Base-by-base conservation (phyloP, 2,888 invertebrate species). In the Nymphalis c-album region DNA sequence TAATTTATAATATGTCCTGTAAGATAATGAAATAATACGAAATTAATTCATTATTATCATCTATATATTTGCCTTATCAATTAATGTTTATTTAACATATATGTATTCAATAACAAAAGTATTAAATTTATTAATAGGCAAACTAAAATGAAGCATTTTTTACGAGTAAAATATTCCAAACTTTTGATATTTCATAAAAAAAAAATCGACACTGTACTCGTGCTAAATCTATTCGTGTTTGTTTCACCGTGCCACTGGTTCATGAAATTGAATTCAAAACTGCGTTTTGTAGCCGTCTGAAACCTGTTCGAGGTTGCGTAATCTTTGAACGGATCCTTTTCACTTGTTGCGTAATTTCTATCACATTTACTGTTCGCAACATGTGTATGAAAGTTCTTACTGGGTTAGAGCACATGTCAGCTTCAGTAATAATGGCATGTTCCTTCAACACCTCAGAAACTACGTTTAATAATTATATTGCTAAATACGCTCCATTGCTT, bases 381-480 rank as follows among this genome's bases (percentile, higher is more conserved):
- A 73, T 74, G 75, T 75, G 72, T 76, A 75, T 73, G 68, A 74
- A 76, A 75, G 76, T 76, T 76, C 74, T 76, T 75, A 74, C 71
- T 68, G 72, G 72, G 74, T 74, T 69, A 70, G 66, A 76, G 76
- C 75, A 78, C 76, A 74, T 76, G 77, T 80, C 79, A 77, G 74
- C 73, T 69, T 73, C 80, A 79, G 80, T 79, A 82, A 83, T 82
- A 80, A 79, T 78, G 74, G 70, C 72, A 74, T 75, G 77, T 77
- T 77, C 77, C 78, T 78, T 79, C 80, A 79, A 76, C 78, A 76
- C 76, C 76, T 74, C 75, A 77, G 63, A 79, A 80, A 81, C 83
- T 79, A 78, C 80, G 81, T 80, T 75, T 70, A 70, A 69, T 80
- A 77, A 75, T 80, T 82, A 79, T 80, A 79, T 79, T 78, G 75